Percentiles rank a stretch among this genome's conserved stretches.
Evolutionary conservation across 1,140 invertebrate genomes (phyloP).

Genomic region (Anastrepha ludens): DNA sequence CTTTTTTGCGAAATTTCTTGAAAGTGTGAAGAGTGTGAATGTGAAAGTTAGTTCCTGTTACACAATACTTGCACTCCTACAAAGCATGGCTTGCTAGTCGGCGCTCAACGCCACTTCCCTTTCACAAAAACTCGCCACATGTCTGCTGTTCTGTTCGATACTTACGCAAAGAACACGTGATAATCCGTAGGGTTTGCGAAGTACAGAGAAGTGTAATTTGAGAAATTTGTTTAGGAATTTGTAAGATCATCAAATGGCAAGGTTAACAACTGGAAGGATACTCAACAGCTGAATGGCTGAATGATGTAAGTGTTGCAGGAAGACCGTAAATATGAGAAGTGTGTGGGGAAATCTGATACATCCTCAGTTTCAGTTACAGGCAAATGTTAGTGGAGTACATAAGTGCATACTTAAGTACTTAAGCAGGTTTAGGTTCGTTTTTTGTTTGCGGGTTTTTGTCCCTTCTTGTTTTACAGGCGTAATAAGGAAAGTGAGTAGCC

Average conservation of each 20-base stretch:
- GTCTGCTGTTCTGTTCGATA: background rate
- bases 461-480: background rate
- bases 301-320: constrained; percentile 34
- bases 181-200: constrained; percentile 11
- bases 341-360: background rate
- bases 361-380: too few species aligned
- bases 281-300: background rate
- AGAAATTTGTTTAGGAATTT: constrained; percentile 51
- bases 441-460: background rate
- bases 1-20: background rate
- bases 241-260: constrained; percentile 7
- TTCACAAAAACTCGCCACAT: background rate
- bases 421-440: background rate
- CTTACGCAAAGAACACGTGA: constrained; percentile 39
- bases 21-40: background rate
- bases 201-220: constrained; percentile 33
- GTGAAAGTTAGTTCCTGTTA: constrained; percentile 22
- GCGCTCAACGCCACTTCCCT: background rate
- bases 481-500: constrained; percentile 27
- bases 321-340: constrained; percentile 26
- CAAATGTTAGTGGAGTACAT: background rate
- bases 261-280: background rate
- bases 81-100: background rate
- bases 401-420: constrained; percentile 14
- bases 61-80: background rate